Percentiles rank a stretch among this genome's conserved stretches.
phyloP scores from a whole-genome alignment of 2,888 invertebrate genomes.

The Brenthis ino region DNA sequence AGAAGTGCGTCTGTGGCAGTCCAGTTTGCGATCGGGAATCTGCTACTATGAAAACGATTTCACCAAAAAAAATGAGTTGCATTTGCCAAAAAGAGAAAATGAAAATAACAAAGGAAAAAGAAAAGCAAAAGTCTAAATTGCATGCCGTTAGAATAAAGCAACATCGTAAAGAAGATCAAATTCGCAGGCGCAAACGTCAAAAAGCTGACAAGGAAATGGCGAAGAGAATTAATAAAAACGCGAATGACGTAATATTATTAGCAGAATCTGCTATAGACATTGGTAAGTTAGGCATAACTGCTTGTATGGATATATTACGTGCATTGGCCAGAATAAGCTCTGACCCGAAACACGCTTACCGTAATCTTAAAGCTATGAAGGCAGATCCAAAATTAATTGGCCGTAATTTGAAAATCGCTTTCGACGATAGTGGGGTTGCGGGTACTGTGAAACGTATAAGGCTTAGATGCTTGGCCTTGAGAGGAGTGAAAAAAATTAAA shows the following conservation, averaged over 20 bases:
- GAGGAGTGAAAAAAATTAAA: constrained; percentile 31
- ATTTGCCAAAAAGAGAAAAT: constrained; percentile 30
- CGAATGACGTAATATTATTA: constrained; percentile 38
- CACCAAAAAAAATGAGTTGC: constrained; percentile 23
- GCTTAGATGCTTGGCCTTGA: constrained; percentile 41
- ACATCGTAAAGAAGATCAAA: constrained; percentile 37
- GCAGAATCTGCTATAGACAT: constrained; percentile 46
- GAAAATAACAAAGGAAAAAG: constrained; percentile 27
- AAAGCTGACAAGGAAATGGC: constrained; percentile 37
- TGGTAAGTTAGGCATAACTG: constrained; percentile 38
- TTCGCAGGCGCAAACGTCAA: constrained; percentile 33
- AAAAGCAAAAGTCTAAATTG: constrained; percentile 15
- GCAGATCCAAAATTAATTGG: constrained; percentile 39
- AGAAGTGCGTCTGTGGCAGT: constrained; percentile 44
- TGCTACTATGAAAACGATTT: constrained; percentile 32
- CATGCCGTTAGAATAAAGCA: constrained; percentile 30
- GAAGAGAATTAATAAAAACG: constrained; percentile 38
- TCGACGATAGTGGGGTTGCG: constrained; percentile 39
- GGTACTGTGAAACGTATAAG: constrained; percentile 44
- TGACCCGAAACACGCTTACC: constrained; percentile 43
- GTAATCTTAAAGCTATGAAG: constrained; percentile 36
- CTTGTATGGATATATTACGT: constrained; percentile 34
- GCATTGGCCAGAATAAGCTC: constrained; percentile 39
- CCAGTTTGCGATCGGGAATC: constrained; percentile 40
- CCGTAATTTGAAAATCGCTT: constrained; percentile 33